Evolutionary conservation across 2,797 vertebrate species (phyloP), one percentile per base, ranked within the genome.

Genomic region (Lepus townsendii): DNA sequence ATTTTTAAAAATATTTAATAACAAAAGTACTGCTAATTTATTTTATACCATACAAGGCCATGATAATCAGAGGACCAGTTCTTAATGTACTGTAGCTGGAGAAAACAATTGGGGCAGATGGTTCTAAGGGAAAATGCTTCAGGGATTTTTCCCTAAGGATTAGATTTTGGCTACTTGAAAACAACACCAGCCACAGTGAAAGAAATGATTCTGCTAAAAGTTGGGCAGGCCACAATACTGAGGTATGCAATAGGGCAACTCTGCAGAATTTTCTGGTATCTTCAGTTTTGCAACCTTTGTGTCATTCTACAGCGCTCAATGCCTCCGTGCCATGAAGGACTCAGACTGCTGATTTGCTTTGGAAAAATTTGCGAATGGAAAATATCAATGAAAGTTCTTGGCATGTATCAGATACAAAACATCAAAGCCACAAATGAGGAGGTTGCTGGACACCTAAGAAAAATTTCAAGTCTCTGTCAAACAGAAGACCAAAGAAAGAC

Each of bases 11-110:
- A 60, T 89, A 79, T 26, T 88, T 57, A 77, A 52, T 60, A 90
- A 92, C 14, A 88, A 92, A 89, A 93, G 62, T 95, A 83, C 16
- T 68, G 32, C 52, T 79, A 60, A 93, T 87, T 93, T 90, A 80
- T 83, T 83, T 89, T 77, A 85, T 78, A 13, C 7, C 57, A 83
- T 62, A 42, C 57, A 87, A 69, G 63, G 30, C 27, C 32, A 88
- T 24, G 63, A 86, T 19, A 73, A 42, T 90, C 2, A 60, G 27
- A 77, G 90, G 32, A 63, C 5, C 71, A 78, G 22, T 63, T 79
- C 30, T 92, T 78, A 62, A 8, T 92, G 5, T 35, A 20, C 13
- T n/a, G 8, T n/a, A 68, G 82, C 38, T 95, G 11, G 27, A 57
- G 47, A 94, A 90, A 80, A 88, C 5, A 83, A 83, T 68, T 90